A percentile compares a stretch with the other conserved stretches of the same genome.
phyloP scores from a whole-genome alignment of 2,113 vertebrate species.

The Phaetusa simplex region DNA sequence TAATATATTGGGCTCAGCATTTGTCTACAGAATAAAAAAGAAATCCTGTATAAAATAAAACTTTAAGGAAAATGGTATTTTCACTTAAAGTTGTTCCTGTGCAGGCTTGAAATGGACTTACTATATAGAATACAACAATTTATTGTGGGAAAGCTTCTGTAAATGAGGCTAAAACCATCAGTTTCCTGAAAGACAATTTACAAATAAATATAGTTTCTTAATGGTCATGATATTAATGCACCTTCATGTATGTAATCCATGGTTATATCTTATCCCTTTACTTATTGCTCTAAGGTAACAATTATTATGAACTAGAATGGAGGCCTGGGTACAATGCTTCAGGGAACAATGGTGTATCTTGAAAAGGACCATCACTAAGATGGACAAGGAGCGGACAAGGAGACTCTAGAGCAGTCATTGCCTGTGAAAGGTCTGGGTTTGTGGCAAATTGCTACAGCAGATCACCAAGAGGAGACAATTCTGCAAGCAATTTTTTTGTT shows the following conservation, averaged over 20 bases:
- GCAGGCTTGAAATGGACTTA: not conserved
- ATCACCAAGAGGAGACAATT: not conserved
- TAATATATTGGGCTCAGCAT: not conserved
- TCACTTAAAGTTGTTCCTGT: not conserved
- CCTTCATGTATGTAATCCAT: not conserved
- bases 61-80: not conserved
- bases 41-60: not conserved
- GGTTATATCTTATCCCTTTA: not conserved
- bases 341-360: not conserved
- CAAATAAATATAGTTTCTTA: not conserved
- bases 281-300: not conserved
- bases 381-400: not conserved
- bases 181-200: not conserved
- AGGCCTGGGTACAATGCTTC: not conserved
- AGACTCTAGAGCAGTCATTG: not conserved
- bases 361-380: not conserved
- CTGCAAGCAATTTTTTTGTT: not conserved
- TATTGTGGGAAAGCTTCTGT: not conserved
- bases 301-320: not conserved
- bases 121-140: not conserved
- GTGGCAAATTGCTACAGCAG: not conserved
- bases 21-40: not conserved
- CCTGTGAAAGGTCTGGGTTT: not conserved
- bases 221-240: not conserved
- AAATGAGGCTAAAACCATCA: not conserved